Evolutionary conservation across 1,140 invertebrate species (phyloP), one percentile per base, ranked within the genome.

Genomic region (Musca vetustissima): DNA sequence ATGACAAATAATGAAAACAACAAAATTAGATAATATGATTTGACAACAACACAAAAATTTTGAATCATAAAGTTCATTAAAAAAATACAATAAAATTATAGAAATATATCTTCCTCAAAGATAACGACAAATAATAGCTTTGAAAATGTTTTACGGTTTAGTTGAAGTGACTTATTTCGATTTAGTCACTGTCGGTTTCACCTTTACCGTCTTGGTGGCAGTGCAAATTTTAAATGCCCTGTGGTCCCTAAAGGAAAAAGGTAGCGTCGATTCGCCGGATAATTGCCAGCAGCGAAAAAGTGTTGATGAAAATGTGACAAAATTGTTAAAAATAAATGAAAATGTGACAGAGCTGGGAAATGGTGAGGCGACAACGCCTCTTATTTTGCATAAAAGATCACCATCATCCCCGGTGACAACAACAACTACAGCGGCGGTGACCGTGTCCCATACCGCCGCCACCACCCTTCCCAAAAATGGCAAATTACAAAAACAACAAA

Each of bases 401-500:
- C 36, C 36, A 43, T 43, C 36, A 43, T 43, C 36, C 1, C 36
- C 66, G 21, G 19, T 28, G 43, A 66, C 64, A 55, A 47, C 66
- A 43, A 22, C 66, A 57, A 21, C 66, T 4, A 43, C 36, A 43
- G 6, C 36, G 3, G 28, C 8, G 3, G 28, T 3, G 28, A 11
- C 36, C 36, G 36, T 67, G 25, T 59, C 48, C 73, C 32, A 65
- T 71, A n/a, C 17, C 3, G 64, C 71, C 4, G 19, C 22, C 70
- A 43, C 66, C 66, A 25, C 48, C n/a, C n/a, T n/a, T n/a, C n/a
- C 70, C 49, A 68, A 19, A 0, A 78, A 77, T 70, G 78, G 78
- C 48, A 78, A 78, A 66, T 65, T 80, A 67, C 75, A 75, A 25
- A 80, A 80, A 72, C 78, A 78, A 52, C 52, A 72, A 22, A 78